Base-by-base conservation (phyloP, 2,797 vertebrate species). In the Jordanella pulchra region DNA sequence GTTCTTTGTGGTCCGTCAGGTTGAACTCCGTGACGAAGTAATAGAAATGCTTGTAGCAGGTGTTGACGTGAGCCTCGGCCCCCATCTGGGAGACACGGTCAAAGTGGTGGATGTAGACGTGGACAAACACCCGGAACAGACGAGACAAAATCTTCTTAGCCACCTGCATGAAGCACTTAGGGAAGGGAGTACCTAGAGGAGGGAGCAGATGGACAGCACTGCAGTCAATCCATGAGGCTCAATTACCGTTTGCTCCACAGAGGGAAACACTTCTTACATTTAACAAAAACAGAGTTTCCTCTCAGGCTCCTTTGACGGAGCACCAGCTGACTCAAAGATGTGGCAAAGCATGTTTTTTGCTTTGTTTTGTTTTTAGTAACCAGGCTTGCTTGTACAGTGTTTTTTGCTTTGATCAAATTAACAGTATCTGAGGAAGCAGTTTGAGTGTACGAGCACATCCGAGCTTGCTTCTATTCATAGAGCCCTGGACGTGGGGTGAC, bases 21-120 rank as follows among this genome's bases (percentile, higher is more conserved):
- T 93, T 94, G 85, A 99, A 98, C 94, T 98, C 96, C 1, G 91
- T 94, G 78, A 99, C 96, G 18, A 99, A 99, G 92, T 99, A 96
- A 93, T 96, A 99, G 92, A 99, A 99, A 93, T 99, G 98, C 93
- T 99, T 99, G 94, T 99, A 99, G 94, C 98, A 99, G 86, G 97
- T 99, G 86, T 99, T 99, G 70, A 99, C 97, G 0, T 99, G 98
- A 18, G 98, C 98, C 88, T 99, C 97, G 0, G 97, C 97, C 23
- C 97, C 97, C 96, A 99, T 97, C 89, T 97, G 96, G 69, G 95
- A 96, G 67, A 99, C 96, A 0, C 97, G 94, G 90, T 99, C 98
- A 0, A 99, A 99, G 85, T 99, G 98, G 91, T 99, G 98, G 90
- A 99, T 99, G 93, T 99, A 99, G 84, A 99, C 98, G 0, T 99